Evolutionary conservation across 2,888 invertebrate genomes (phyloP).

Genomic region (Zootermopsis nevadensis): DNA sequence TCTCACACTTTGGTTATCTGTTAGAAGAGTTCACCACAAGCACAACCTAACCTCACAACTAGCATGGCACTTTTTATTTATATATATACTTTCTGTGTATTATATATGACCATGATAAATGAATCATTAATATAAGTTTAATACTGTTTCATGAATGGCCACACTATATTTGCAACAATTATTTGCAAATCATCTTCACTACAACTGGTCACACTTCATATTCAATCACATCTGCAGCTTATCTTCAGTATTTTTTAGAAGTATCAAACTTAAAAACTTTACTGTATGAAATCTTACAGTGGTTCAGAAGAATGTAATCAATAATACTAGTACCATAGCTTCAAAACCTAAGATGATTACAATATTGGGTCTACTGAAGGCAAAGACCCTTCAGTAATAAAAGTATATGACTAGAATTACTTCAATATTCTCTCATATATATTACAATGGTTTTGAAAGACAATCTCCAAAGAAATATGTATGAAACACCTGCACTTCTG

Average conservation of each 20-base stretch:
- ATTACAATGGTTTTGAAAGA: slow-evolving; percentile 23
- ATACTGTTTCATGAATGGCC: slow-evolving; percentile 44
- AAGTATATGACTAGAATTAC: slow-evolving; percentile 31
- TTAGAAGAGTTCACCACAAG: slow-evolving; percentile 40
- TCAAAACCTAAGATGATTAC: slow-evolving; percentile 5
- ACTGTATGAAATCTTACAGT: background rate
- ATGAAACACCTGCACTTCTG: slow-evolving; percentile 12
- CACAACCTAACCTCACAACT: slow-evolving; percentile 41
- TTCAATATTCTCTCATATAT: slow-evolving; percentile 15
- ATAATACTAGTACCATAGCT: background rate
- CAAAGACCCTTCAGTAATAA: background rate
- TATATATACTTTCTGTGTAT: slow-evolving; percentile 28
- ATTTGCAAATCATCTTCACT: slow-evolving; percentile 22
- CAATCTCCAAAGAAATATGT: background rate
- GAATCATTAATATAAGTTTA: slow-evolving; percentile 29
- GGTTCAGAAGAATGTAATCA: background rate
- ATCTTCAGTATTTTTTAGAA: slow-evolving; percentile 21
- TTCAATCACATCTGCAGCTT: slow-evolving; percentile 37
- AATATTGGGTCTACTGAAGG: background rate
- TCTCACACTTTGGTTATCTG: slow-evolving; percentile 37
- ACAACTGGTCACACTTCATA: slow-evolving; percentile 35
- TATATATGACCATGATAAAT: slow-evolving; percentile 36
- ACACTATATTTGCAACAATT: slow-evolving; percentile 37
- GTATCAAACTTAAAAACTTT: slow-evolving; percentile 18
- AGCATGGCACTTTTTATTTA: slow-evolving; percentile 43